Base-by-base conservation (phyloP, 2,797 vertebrate species). In the Aselliscus stoliczkanus region DNA sequence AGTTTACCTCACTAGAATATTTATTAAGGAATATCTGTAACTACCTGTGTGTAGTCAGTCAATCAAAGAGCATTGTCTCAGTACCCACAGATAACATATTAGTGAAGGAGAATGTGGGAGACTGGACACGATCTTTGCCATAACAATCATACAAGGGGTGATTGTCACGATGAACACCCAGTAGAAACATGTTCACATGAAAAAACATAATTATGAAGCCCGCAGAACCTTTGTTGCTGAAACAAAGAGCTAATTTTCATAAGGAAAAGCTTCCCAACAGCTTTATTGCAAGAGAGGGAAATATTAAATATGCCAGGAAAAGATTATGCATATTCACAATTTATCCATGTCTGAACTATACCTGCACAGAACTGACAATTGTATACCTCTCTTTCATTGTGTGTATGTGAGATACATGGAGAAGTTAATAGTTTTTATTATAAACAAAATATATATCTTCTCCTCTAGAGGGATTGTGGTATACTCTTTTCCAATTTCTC, bases 281-380 rank as follows among this genome's bases (percentile, higher is more conserved):
- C 25, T 54, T 42, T 90, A 73, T 70, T 31, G 39, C 50, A 64
- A 58, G 67, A 56, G 31, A 77, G 50, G 50, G 73, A 73, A 94
- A 82, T 72, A 88, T 56, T 92, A 94, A 97, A 80, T 75, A 64
- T 75, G 60, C 88, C 39, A 56, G 72, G 44, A 92, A 70, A 76
- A 20, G 5, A 47, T 81, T 81, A 56, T 86, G 86, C 76, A 62
- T 92, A 95, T 88, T 90, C 72, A 94, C 69, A 96, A 79, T 31
- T 72, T 79, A 72, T 81, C 25, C 27, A 42, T 90, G 15, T 25
- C 17, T 44, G 29, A 94, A 84, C 29, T 76, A 92, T 18, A 44
- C 2, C n/a, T 20, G 42, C 29, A 62, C 4, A 85, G 52, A 81
- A 84, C 54, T 60, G 37, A 89, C 34, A 81, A 31, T 2, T 62